phyloP scores from a whole-genome alignment of 2,797 vertebrate species.

The Mareca penelope region DNA sequence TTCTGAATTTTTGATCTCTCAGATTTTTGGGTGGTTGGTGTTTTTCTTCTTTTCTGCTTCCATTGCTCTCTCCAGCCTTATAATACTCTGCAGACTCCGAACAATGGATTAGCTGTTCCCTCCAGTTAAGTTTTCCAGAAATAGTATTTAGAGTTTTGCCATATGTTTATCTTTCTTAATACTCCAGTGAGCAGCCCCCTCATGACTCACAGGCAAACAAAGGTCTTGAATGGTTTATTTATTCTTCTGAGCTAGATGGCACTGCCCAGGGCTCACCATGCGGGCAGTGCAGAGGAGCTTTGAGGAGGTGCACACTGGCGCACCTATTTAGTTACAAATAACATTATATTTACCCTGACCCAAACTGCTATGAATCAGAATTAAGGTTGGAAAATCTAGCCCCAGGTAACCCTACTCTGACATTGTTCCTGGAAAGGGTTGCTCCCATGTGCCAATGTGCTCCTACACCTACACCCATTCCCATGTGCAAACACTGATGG shows the following conservation, averaged over 20 bases:
- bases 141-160: conserved; percentile 78
- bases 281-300: conserved; percentile 34
- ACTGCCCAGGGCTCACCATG: conserved; percentile 32
- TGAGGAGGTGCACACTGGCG: conserved; percentile 11
- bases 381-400: neutral
- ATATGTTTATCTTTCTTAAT: conserved; percentile 81
- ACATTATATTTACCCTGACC: neutral
- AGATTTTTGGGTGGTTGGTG: neutral
- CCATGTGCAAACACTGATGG: neutral
- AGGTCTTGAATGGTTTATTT: conserved; percentile 72
- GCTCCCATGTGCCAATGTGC: accelerated
- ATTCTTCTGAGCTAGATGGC: conserved; percentile 64
- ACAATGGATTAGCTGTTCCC: conserved; percentile 80
- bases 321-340: conserved; percentile 39
- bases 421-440: neutral
- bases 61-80: conserved; percentile 48
- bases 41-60: conserved; percentile 33
- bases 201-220: conserved; percentile 74
- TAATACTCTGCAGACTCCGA: conserved; percentile 64
- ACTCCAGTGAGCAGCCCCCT: conserved; percentile 72
- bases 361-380: conserved; percentile 22
- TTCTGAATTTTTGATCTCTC: conserved; percentile 58
- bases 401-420: neutral
- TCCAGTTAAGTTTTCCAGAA: conserved; percentile 76
- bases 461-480: accelerated